These are phyloP conservation scores for Autographa gamma DNA, from an alignment of 2,888 invertebrate species.

Conservation along the genomic window DNA sequence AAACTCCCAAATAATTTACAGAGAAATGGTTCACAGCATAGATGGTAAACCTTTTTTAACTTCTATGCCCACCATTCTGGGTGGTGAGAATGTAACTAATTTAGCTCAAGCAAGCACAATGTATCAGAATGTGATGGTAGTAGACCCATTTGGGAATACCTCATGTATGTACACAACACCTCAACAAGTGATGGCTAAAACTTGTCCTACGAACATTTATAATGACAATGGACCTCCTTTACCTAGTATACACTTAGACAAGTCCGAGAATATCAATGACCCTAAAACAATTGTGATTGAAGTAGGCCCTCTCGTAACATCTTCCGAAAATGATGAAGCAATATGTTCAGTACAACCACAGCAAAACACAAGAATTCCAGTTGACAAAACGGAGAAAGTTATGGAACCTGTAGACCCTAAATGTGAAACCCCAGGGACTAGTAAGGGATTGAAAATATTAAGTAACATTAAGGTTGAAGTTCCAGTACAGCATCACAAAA, in stretches of 20 bases:
- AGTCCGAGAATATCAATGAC: conserved; percentile 70
- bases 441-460: conserved; percentile 85
- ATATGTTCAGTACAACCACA: conserved; percentile 20
- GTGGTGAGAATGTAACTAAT: conserved; percentile 78
- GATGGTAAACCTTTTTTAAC: conserved; percentile 83
- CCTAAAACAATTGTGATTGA: conserved; percentile 82
- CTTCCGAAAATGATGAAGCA: conserved; percentile 46
- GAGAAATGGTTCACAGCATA: conserved; percentile 85
- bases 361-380: conserved; percentile 46
- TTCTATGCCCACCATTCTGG: conserved; percentile 76
- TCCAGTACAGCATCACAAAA: conserved; percentile 84
- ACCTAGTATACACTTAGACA: conserved; percentile 63
- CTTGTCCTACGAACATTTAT: conserved; percentile 71
- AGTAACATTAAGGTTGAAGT: conserved; percentile 88
- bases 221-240: conserved; percentile 63
- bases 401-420: conserved; percentile 65
- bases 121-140: conserved; percentile 86
- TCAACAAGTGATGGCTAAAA: conserved; percentile 75
- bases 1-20: conserved; percentile 85
- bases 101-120: conserved; percentile 79
- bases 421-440: conserved; percentile 71
- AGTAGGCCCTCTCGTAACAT: conserved; percentile 77
- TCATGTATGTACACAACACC: conserved; percentile 83
- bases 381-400: conserved; percentile 51
- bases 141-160: conserved; percentile 83